phyloP scores from a whole-genome alignment of 2,888 invertebrate genomes.

The Dynastes maya region DNA sequence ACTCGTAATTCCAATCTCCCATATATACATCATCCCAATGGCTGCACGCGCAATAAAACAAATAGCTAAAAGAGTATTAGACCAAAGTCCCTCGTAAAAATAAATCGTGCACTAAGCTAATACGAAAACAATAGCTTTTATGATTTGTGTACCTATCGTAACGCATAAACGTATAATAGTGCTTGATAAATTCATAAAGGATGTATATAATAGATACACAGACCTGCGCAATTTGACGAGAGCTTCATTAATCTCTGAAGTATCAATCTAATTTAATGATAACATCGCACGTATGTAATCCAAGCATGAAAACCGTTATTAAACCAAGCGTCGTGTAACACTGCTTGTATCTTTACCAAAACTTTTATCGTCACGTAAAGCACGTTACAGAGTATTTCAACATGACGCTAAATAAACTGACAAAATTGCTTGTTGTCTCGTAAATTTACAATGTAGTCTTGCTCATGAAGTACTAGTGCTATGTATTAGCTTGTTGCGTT shows the following conservation, averaged over 20 bases:
- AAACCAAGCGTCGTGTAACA: not conserved
- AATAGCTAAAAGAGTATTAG: constrained; percentile 19
- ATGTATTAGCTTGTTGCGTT: too few relatives aligned
- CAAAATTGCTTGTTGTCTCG: constrained; percentile 25
- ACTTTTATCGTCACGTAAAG: constrained; percentile 36
- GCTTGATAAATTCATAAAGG: constrained; percentile 20
- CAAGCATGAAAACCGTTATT: constrained; percentile 16
- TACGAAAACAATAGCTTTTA: constrained; percentile 33
- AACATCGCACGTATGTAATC: constrained; percentile 1
- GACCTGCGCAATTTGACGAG: not conserved
- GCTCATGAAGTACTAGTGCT: too few relatives aligned
- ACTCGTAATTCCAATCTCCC: not conserved
- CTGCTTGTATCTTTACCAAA: not conserved
- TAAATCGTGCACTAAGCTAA: constrained; percentile 36
- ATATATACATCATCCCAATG: constrained; percentile 17
- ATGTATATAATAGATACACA: not conserved
- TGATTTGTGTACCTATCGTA: constrained; percentile 6
- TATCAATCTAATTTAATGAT: constrained; percentile 15
- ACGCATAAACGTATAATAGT: not conserved
- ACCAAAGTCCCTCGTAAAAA: constrained; percentile 13
- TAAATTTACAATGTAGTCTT: constrained; percentile 36
- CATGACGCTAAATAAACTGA: constrained; percentile 29
- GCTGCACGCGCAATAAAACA: constrained; percentile 36
- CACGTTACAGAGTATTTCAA: constrained; percentile 14
- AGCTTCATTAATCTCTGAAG: constrained; percentile 1